Conservation (phyloP, 2,888 invertebrate genomes). For the Abrostola tripartita region DNA sequence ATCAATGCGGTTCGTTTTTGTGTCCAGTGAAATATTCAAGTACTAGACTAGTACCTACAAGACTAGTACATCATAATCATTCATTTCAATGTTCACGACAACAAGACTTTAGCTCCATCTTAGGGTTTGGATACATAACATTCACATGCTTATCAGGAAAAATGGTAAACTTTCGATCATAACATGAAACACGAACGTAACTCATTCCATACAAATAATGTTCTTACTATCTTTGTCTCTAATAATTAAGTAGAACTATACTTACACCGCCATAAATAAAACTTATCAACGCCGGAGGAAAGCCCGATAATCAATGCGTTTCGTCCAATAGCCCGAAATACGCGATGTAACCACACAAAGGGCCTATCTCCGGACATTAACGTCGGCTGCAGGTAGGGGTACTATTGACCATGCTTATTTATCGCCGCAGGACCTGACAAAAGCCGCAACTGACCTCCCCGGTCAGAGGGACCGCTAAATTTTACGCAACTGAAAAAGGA, state of each 20-base stretch:
- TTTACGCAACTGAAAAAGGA: conserved; percentile 62
- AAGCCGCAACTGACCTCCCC: conserved; percentile 61
- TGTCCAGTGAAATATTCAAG: too few relatives aligned
- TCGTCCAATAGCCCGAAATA: conserved; percentile 40
- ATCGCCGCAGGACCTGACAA: conserved; percentile 59
- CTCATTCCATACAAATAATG: too few relatives aligned
- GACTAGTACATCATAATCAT: too few relatives aligned
- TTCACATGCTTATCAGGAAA: too few relatives aligned
- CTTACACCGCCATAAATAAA: not conserved
- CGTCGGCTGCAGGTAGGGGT: conserved; percentile 53
- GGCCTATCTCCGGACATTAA: conserved; percentile 48
- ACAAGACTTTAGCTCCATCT: too few relatives aligned
- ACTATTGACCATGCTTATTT: conserved; percentile 62
- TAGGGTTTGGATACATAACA: too few relatives aligned
- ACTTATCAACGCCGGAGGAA: conserved; percentile 11
- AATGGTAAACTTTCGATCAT: too few relatives aligned
- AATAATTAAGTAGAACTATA: not conserved
- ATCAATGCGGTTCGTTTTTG: too few relatives aligned
- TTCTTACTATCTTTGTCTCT: too few relatives aligned
- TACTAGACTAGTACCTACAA: too few relatives aligned
- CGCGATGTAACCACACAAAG: conserved; percentile 30
- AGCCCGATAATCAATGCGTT: conserved; percentile 49
- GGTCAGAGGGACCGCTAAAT: conserved; percentile 65
- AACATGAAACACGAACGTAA: too few relatives aligned
- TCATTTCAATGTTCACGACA: too few relatives aligned